Base-by-base conservation (phyloP, 2,113 vertebrate species). In the Symphodus melops region DNA sequence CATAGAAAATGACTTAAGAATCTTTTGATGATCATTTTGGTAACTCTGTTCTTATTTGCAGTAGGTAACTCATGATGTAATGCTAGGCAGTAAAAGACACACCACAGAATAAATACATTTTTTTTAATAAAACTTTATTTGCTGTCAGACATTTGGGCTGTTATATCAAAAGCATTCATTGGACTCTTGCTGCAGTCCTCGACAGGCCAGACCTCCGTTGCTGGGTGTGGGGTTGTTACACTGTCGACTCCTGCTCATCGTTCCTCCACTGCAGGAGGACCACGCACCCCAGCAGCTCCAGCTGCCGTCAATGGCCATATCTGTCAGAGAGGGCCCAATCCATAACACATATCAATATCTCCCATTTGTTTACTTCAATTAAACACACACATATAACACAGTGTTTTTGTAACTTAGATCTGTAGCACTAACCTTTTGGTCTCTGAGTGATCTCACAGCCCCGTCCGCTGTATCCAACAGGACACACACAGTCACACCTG, bases 211-310 rank as follows among this genome's bases (percentile, higher is more conserved):
- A 39, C 97, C 96, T 1, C 92, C 94, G 0, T 75, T 87, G 19
- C 88, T 89, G 0, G 95, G 96, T 0, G 80, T 25, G 6, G 97
- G 97, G 81, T 97, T 96, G 90, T 92, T 92, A 79, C 97, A 99
- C 79, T 92, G 91, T 6, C 97, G 93, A 28, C 85, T 95, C 53
- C 97, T 95, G 0, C 74, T 93, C 82, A 81, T 95, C 3, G 70
- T 91, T 21, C 85, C 77, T 48, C 88, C 88, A 1, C 88, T 93
- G 77, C 96, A 96, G 0, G 92, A 41, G 1, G 96, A 95, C 96
- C 97, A 99, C 5, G 81, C 71, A 13, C 95, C 92, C 97, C 97
- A 99, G 88, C 97, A 99, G 52, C 88, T 96, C 97, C 97, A 98
- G 58, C 72, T 94, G 49, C 97, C 97, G 28, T 95, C 93, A 12